Base-by-base conservation (phyloP, 1,140 invertebrate species). In the Pristionchus pacificus region DNA sequence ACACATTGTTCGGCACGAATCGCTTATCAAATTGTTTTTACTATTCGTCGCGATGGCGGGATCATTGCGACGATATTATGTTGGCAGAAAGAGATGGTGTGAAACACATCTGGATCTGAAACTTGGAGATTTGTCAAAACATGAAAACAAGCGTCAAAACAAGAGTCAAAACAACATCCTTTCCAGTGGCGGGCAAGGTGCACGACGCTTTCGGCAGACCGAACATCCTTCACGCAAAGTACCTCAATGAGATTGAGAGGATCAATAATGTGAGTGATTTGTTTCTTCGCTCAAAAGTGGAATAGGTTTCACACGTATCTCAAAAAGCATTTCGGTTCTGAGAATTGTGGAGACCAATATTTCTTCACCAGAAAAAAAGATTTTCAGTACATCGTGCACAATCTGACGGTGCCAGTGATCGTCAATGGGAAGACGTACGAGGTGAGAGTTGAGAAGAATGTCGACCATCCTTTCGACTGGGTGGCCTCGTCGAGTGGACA, bases 201-300 rank as follows among this genome's bases (percentile, higher is more conserved):
- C 75, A 80, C 64, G 49, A 71, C 15, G 69, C 75, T 2, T 74
- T 68, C 61, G 80, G 78, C 24, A 49, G 82, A 55, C 82, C 81
- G 2, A 83, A 83, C 63, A 83, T 83, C 57, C 64, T 83, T 13
- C 64, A 75, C 30, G 33, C 31, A 13, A 30, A 63, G 38, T 84
- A 83, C 72, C 67, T 83, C 28, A 73, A 77, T 66, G 81, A 83
- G 65, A 59, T 83, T 27, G 80, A 82, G n/a, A 58, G 81, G 24
- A 80, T 80, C 31, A 83, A 82, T 68, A 61, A 83, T 63, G 72
- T 79, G 29, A 14, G 0, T 61, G 13, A 13, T 61, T 61, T 61
- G 29, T 6, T 30, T 1, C n/a, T 24, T 57, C 24, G 19, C 24
- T n/a, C n/a, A n/a, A n/a, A 49, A 10, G 38, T 49, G 38, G 38